These are phyloP conservation scores for Beaufortia kweichowensis DNA, from an alignment of 2,113 vertebrate genomes.

Conservation along the genomic window DNA sequence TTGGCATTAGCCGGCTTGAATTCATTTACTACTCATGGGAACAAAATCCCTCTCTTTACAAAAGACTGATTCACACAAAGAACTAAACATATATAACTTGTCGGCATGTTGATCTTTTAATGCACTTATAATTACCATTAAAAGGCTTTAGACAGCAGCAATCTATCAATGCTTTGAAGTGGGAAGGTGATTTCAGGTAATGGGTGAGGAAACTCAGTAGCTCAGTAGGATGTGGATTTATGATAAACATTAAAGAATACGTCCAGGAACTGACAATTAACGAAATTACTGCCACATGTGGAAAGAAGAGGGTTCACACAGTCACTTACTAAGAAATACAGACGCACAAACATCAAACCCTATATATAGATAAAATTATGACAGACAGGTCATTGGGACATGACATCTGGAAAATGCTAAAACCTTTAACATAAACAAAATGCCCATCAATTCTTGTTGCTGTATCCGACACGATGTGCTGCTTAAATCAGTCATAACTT, in stretches of 20 bases:
- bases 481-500: not conserved
- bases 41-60: not conserved
- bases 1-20: not conserved
- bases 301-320: conserved; percentile 41
- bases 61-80: not conserved
- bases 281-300: conserved; percentile 61
- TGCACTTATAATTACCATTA: not conserved
- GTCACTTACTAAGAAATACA: conserved; percentile 6
- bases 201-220: conserved; percentile 3
- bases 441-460: no score
- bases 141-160: not conserved
- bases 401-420: not conserved
- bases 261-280: conserved; percentile 49
- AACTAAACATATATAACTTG: not conserved
- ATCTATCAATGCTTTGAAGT: conserved; percentile 18
- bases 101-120: not conserved
- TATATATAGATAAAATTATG: no score
- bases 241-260: conserved; percentile 46
- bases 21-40: not conserved
- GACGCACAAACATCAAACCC: conserved; percentile 20
- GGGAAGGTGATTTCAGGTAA: not conserved
- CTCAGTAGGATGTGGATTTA: conserved; percentile 49
- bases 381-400: not conserved
- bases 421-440: not conserved
- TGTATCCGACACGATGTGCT: not conserved